phyloP scores from a whole-genome alignment of 2,113 vertebrate genomes.

The Epinephelus moara region DNA sequence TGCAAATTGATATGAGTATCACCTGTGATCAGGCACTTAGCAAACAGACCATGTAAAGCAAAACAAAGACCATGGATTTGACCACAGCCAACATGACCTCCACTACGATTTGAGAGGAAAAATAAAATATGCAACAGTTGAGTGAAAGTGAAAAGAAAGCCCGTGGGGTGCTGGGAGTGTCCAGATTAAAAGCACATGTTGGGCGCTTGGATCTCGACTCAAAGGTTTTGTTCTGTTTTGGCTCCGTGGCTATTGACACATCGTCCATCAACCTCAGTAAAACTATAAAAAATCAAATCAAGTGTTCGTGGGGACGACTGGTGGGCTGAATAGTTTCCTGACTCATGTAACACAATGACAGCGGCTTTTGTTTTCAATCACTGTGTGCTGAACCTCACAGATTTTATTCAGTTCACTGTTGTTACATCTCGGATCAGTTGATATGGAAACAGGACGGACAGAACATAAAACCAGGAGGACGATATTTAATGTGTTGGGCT shows the following conservation, averaged over 20 bases:
- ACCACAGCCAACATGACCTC: slow-evolving; percentile 30
- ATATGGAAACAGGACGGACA: slow-evolving; percentile 23
- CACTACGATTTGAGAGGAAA: neutral
- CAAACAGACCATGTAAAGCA: slow-evolving; percentile 4
- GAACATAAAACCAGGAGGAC: neutral
- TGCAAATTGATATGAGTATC: slow-evolving; percentile 38
- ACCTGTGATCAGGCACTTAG: slow-evolving; percentile 10
- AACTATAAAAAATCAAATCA: slow-evolving; percentile 20
- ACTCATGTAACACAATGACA: slow-evolving; percentile 32
- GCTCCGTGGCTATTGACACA: slow-evolving; percentile 63
- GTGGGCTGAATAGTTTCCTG: slow-evolving; percentile 15
- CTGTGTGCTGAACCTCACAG: slow-evolving; percentile 8
- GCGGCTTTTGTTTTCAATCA: slow-evolving; percentile 35
- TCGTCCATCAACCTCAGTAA: slow-evolving; percentile 64
- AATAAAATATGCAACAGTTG: slow-evolving; percentile 40
- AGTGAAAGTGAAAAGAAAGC: slow-evolving; percentile 49
- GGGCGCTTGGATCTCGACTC: slow-evolving; percentile 37
- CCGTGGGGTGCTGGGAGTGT: slow-evolving; percentile 59
- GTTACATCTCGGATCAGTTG: neutral
- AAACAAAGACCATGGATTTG: slow-evolving; percentile 26
- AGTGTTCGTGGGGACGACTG: slow-evolving; percentile 6
- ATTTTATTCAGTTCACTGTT: slow-evolving; percentile 1
- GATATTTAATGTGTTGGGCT: neutral
- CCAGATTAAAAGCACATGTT: slow-evolving; percentile 81
- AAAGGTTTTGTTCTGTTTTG: slow-evolving; percentile 57